Percentiles rank a stretch among this genome's conserved stretches.
Conservation (phyloP, 2,113 vertebrate genomes). For the Noturus placidus region DNA sequence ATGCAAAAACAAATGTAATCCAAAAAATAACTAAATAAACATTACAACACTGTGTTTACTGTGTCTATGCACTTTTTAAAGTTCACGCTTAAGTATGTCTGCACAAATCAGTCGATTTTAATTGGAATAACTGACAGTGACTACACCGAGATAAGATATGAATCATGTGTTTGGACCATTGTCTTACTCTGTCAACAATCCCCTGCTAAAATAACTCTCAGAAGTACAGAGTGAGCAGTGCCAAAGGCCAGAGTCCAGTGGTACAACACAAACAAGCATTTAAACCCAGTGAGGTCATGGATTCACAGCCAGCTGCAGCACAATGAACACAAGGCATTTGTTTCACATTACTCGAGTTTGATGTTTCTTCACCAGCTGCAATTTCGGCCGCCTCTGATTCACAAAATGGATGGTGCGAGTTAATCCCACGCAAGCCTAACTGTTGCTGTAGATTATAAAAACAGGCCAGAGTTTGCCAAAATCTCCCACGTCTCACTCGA, state of each 20-base stretch:
- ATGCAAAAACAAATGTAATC: neutral
- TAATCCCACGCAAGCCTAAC: constrained; percentile 27
- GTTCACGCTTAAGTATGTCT: neutral
- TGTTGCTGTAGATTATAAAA: constrained; percentile 40
- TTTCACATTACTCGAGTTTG: neutral
- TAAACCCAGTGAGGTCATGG: constrained; percentile 64
- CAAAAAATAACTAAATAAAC: neutral
- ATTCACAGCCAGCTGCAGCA: constrained; percentile 34
- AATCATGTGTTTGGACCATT: neutral
- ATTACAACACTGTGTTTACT: neutral
- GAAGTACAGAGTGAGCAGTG: neutral
- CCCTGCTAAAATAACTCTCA: neutral
- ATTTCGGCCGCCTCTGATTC: neutral
- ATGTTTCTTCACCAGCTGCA: neutral
- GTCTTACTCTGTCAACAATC: neutral
- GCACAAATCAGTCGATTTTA: neutral
- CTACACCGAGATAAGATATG: neutral
- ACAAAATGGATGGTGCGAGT: constrained; percentile 6
- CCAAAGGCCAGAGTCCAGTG: constrained; percentile 66
- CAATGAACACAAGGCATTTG: constrained; percentile 43
- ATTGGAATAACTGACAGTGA: neutral
- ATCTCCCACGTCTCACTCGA: neutral
- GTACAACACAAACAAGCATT: constrained; percentile 66
- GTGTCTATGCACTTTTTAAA: neutral
- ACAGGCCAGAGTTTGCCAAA: neutral